Conservation (phyloP, 2,113 vertebrate genomes). For the Cervus canadensis region DNA sequence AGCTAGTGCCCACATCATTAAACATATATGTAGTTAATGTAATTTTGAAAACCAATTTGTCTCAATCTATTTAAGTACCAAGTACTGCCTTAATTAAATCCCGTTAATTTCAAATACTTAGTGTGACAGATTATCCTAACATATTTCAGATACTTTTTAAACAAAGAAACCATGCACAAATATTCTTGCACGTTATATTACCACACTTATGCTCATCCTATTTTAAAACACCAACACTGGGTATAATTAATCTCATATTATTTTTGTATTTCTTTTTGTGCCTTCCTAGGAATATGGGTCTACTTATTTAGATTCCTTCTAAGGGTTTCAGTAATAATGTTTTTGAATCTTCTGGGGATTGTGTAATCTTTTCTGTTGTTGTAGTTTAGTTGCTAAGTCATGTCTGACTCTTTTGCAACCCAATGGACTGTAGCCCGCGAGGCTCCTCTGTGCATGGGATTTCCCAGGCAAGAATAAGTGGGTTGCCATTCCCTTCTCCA, state of each 20-base stretch:
- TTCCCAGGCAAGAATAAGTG: not conserved
- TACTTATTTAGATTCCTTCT: not conserved
- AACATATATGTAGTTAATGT: not conserved
- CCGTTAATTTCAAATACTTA: conserved; percentile 26
- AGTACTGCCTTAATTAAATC: conserved; percentile 22
- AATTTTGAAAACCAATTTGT: conserved; percentile 5
- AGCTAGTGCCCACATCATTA: not conserved
- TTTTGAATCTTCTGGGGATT: not conserved
- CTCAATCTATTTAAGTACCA: not conserved
- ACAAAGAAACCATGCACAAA: not conserved
- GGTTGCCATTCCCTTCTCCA: not conserved
- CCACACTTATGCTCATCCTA: not conserved
- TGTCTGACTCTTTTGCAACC: not conserved
- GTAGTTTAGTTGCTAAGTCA: not conserved
- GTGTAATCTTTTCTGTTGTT: not conserved
- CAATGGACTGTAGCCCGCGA: not conserved
- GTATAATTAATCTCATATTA: conserved; percentile 7
- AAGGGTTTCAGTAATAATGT: not conserved
- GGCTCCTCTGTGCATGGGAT: not conserved
- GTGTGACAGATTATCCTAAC: not conserved
- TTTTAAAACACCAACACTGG: not conserved
- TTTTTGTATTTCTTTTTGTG: not conserved
- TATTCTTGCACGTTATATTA: not conserved
- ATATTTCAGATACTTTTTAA: not conserved
- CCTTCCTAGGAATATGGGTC: not conserved